Base-by-base conservation (phyloP, 2,113 vertebrate genomes). In the Paralichthys olivaceus region DNA sequence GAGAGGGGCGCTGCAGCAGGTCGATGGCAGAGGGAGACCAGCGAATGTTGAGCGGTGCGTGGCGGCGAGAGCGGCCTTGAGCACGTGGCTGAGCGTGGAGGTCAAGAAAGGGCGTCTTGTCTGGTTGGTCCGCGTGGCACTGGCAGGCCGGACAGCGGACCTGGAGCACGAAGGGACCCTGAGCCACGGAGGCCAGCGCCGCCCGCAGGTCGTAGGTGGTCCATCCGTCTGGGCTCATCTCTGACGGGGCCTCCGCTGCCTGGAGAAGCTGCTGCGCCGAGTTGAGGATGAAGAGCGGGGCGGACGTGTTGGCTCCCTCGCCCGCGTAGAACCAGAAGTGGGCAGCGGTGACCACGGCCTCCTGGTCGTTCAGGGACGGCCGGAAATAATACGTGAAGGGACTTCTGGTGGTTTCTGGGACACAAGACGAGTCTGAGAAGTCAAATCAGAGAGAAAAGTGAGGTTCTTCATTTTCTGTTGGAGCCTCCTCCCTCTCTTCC, bases 291-390 rank as follows among this genome's bases (percentile, higher is more conserved):
- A 87, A 91, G 11, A 94, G 83, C 0, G 80, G 71, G 7, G 82
- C 55, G 0, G 87, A 85, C 5, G 60, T 72, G 69, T 87, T 85
- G 37, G 0, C 69, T 12, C 40, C 85, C 12, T 89, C 71, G 0
- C 95, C 95, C 0, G 92, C 95, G 66, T 95, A 95, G 90, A 98
- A 97, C 96, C 97, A 98, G 85, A 98, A 94, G 82, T 96, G 92
- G 51, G 94, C 95, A 0, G 95, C 96, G 0, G 94, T 96, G 89
- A 96, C 91, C 1, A 59, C 19, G 0, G 90, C 91, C 55, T 90
- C 93, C 45, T 89, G 90, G 8, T 51, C 88, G 81, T 95, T 92
- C 0, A 87, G 45, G 0, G 96, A 97, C 0, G 95, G 95, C 82
- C 95, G 95, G 90, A 98, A 98, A 67, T 95, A 77, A 23, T 96